Base-by-base conservation (phyloP, 2,797 vertebrate genomes). In the Echiichthys vipera region DNA sequence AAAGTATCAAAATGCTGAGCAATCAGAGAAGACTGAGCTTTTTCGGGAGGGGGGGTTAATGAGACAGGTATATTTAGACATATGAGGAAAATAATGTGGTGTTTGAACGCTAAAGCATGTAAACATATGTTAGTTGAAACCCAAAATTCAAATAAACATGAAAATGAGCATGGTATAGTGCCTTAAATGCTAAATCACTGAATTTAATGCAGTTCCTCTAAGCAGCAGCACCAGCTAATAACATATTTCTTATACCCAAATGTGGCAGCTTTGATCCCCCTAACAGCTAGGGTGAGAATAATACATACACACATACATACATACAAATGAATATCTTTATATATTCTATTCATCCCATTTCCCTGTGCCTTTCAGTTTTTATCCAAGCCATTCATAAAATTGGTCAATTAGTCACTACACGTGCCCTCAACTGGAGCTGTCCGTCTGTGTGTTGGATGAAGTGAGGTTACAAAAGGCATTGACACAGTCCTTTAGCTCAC, bases 401-500 rank as follows among this genome's bases (percentile, higher is more conserved):
- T 34, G 53, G 10, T 63, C 55, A 71, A 69, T 54, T 57, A 43
- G 25, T 45, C 34, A 17, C 25, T 49, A 36, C 32, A 53, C 14
- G 50, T 25, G 25, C 12, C 12, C 14, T 47, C 36, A 42, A n/a
- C 25, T 51, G 57, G 49, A 80, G 51, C 22, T 29, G 53, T 55
- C 54, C 72, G 46, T 67, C 53, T 65, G 61, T 51, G 59, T 22
- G 56, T 77, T 53, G 54, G 14, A 72, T 68, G 73, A 51, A 49
- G 30, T 34, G 42, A 80, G 47, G 68, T 76, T 75, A 77, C 54
- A 43, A 64, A 46, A 68, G 29, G 54, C 71, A 74, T 61, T 51
- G 71, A 87, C 84, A 80, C 50, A 30, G 32, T 54, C 43, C 53
- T 74, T 56, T 71, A 65, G 75, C 68, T 72, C 54, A 24, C 64